phyloP scores from a whole-genome alignment of 2,888 invertebrate species.

The Magallana nippona region DNA sequence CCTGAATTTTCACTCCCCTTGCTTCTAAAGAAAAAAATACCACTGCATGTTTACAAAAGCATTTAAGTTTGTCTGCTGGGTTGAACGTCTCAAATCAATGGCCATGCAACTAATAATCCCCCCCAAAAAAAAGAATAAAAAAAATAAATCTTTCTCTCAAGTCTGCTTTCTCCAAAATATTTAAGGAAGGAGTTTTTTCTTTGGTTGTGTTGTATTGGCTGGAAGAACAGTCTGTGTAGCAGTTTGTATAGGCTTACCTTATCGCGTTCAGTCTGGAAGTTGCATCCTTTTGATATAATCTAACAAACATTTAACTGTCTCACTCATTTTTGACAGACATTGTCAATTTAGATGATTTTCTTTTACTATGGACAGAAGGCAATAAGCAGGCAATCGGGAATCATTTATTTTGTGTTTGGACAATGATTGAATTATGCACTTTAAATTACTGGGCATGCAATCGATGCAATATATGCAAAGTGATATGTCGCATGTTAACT shows the following conservation, averaged over 20 bases:
- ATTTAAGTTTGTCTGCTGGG: slow-evolving; percentile 7
- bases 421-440: slow-evolving; percentile 22
- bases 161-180: too few species aligned
- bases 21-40: too few species aligned
- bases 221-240: too few species aligned
- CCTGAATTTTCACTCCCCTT: slow-evolving; percentile 2
- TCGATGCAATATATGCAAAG: slow-evolving; percentile 32
- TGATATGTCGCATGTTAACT: slow-evolving; percentile 31
- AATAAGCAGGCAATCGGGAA: neutral
- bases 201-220: too few species aligned
- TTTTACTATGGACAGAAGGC: neutral
- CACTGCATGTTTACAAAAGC: neutral
- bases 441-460: slow-evolving; percentile 30
- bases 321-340: too few species aligned
- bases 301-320: too few species aligned
- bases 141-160: neutral
- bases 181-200: too few species aligned
- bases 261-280: too few species aligned
- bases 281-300: too few species aligned
- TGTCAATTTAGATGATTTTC: neutral
- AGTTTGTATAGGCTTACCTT: too few species aligned
- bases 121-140: too few species aligned
- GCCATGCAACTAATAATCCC: neutral
- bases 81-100: neutral
- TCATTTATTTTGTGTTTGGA: slow-evolving; percentile 3